Conservation (phyloP, 1,140 invertebrate genomes). For the Drosophila willistoni region DNA sequence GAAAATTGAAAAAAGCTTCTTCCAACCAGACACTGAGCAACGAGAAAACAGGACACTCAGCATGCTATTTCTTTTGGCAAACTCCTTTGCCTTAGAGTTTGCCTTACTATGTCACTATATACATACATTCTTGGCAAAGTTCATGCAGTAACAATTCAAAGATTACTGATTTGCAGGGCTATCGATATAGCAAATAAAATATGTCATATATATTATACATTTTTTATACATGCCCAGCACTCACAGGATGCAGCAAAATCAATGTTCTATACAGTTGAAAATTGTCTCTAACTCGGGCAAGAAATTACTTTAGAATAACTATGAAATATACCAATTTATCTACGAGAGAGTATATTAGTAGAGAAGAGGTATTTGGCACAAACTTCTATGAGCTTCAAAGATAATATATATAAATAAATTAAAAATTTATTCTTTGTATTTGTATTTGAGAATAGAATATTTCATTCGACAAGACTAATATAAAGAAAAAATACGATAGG, state of each 20-base stretch:
- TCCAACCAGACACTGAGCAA: slow-evolving; percentile 20
- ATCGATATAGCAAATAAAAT: slow-evolving; percentile 1
- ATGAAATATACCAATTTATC: too few relatives aligned
- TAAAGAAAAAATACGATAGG: too few relatives aligned
- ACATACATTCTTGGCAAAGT: slow-evolving; percentile 53
- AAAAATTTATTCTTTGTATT: too few relatives aligned
- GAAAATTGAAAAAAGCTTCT: slow-evolving; percentile 82
- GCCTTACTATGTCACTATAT: too few relatives aligned
- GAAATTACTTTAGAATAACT: too few relatives aligned
- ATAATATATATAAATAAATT: too few relatives aligned
- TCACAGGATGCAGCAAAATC: not conserved
- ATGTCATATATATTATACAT: not conserved
- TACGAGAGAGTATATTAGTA: too few relatives aligned
- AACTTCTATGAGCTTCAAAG: too few relatives aligned
- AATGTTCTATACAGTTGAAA: slow-evolving; percentile 8
- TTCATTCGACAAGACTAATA: too few relatives aligned
- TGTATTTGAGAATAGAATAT: too few relatives aligned
- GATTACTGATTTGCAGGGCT: slow-evolving; percentile 17
- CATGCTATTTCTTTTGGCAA: slow-evolving; percentile 30
- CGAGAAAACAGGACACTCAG: slow-evolving; percentile 15
- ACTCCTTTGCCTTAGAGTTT: slow-evolving; percentile 51
- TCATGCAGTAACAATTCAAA: slow-evolving; percentile 26
- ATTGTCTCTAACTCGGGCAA: not conserved
- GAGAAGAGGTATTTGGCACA: too few relatives aligned
- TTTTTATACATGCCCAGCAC: not conserved